phyloP scores from a whole-genome alignment of 2,888 invertebrate species.

The Tachystola acroxantha region DNA sequence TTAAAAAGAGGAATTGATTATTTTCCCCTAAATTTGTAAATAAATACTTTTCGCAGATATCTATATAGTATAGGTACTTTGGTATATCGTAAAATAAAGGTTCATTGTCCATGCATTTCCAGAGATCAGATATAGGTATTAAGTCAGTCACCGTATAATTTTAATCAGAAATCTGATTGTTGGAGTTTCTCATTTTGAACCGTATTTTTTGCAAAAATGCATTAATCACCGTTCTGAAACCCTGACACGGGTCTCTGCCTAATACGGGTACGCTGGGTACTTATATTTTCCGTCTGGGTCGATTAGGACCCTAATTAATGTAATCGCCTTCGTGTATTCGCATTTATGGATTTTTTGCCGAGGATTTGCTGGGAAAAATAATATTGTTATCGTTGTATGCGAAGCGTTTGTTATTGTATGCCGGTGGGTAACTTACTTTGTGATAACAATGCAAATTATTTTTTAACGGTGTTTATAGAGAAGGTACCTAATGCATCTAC shows the following conservation, averaged over 20 bases:
- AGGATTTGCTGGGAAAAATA: background rate
- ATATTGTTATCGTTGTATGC: background rate
- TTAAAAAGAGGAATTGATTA: no score
- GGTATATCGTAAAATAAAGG: slow-evolving; percentile 6
- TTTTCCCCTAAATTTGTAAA: no score
- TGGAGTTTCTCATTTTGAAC: slow-evolving; percentile 17
- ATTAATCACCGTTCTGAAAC: slow-evolving; percentile 24
- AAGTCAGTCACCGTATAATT: slow-evolving; percentile 25
- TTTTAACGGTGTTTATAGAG: background rate
- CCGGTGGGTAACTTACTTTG: no score
- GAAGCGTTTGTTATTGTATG: no score
- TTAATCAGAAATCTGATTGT: slow-evolving; percentile 19
- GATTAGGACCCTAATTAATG: slow-evolving; percentile 38
- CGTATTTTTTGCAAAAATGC: slow-evolving; percentile 18
- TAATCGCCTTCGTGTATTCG: slow-evolving; percentile 22
- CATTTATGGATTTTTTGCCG: slow-evolving; percentile 8
- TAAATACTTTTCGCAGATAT: no score
- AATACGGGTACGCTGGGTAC: slow-evolving; percentile 11
- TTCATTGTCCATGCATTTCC: slow-evolving; percentile 2
- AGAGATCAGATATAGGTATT: slow-evolving; percentile 5
- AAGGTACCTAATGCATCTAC: background rate
- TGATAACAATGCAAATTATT: background rate
- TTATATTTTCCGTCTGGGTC: slow-evolving; percentile 11
- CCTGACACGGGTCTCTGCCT: slow-evolving; percentile 16
- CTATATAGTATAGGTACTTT: no score